These are phyloP conservation scores for Clunio marinus DNA, from an alignment of 2,888 invertebrate species.

Conservation along the genomic window DNA sequence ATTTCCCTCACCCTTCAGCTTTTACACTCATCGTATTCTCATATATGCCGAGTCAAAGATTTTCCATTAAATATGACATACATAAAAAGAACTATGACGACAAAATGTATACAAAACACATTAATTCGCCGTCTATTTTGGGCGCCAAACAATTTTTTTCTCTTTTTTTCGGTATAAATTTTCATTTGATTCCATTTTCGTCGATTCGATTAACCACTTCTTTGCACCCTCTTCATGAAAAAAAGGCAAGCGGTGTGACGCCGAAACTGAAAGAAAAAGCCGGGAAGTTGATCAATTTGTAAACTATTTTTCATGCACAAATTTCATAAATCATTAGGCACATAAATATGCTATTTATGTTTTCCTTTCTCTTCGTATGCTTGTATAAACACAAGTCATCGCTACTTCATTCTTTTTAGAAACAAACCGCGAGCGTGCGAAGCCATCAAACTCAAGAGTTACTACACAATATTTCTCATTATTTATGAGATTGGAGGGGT, in stretches of 20 bases:
- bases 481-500: neutral
- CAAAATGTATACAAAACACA: neutral
- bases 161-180: neutral
- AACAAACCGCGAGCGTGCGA: conserved; percentile 2
- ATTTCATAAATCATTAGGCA: conserved; percentile 39
- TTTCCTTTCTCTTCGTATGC: neutral
- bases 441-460: conserved; percentile 34
- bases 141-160: conserved; percentile 15
- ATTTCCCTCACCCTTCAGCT: too few species aligned
- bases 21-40: too few species aligned
- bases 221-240: conserved; percentile 5
- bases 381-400: neutral
- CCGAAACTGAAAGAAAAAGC: neutral
- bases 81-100: conserved; percentile 22
- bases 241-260: neutral
- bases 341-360: conserved; percentile 34
- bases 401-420: neutral
- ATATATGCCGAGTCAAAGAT: neutral
- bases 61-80: conserved; percentile 23
- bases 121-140: neutral
- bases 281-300: conserved; percentile 27
- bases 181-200: neutral
- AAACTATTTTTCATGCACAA: conserved; percentile 26
- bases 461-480: conserved; percentile 21
- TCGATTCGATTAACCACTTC: neutral